A percentile compares a stretch with the other conserved stretches of the same genome.
These are phyloP conservation scores for Taenaris catops DNA, from an alignment of 2,888 invertebrate species.

Conservation along the genomic window DNA sequence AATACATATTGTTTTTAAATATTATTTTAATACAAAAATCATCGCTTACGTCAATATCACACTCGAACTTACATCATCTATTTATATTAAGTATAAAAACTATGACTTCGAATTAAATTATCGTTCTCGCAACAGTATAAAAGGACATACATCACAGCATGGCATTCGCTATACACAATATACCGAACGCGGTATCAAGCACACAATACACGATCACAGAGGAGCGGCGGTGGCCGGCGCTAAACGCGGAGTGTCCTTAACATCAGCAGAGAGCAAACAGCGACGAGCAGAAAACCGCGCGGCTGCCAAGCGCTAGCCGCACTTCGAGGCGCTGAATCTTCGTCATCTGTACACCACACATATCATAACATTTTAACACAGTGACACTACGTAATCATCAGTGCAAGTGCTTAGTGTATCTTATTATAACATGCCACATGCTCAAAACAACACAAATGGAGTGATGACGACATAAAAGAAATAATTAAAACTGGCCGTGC, in stretches of 20 bases:
- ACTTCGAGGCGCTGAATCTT: too few species aligned
- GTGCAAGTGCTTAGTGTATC: constrained; percentile 12
- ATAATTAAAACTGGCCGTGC: constrained; percentile 12
- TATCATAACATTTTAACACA: constrained; percentile 4
- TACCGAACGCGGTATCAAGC: constrained; percentile 58
- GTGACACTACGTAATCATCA: too few species aligned
- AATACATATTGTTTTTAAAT: constrained; percentile 45
- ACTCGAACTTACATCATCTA: constrained; percentile 79
- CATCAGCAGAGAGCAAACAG: constrained; percentile 25
- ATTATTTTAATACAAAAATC: constrained; percentile 72
- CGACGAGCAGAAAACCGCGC: constrained; percentile 21
- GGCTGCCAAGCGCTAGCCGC: constrained; percentile 23
- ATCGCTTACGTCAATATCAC: constrained; percentile 77
- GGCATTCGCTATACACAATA: constrained; percentile 68
- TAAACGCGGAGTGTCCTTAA: constrained; percentile 29
- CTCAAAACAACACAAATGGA: constrained; percentile 20
- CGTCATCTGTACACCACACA: too few species aligned
- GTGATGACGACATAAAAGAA: constrained; percentile 17
- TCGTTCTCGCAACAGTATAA: constrained; percentile 67
- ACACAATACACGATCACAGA: constrained; percentile 62
- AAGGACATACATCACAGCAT: constrained; percentile 64
- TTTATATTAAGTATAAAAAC: constrained; percentile 79
- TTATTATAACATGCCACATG: constrained; percentile 13
- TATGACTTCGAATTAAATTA: constrained; percentile 78
- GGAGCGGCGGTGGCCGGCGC: constrained; percentile 54